Evolutionary conservation across 1,140 invertebrate genomes (phyloP).

Genomic region (Forficula auricularia): DNA sequence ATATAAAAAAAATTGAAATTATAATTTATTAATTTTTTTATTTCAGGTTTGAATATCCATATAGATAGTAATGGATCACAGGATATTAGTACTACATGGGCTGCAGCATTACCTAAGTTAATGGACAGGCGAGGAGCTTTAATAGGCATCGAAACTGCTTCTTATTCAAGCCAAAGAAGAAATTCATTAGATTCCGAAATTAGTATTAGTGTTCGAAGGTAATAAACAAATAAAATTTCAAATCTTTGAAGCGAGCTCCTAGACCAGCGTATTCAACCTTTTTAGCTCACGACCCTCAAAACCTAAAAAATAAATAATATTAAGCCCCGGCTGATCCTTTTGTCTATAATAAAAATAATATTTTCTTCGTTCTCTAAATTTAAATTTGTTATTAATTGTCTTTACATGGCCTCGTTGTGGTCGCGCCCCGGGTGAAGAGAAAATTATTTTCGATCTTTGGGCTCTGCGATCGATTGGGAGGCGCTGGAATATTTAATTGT

Average conservation of each 20-base stretch:
- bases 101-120: constrained; percentile 68
- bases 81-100: constrained; percentile 67
- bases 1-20: no score
- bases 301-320: no score
- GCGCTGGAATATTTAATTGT: no score
- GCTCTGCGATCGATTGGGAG: no score
- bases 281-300: no score
- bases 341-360: no score
- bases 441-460: no score
- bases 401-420: no score
- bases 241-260: background rate
- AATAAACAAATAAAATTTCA: background rate
- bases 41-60: constrained; percentile 55
- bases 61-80: constrained; percentile 58
- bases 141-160: constrained; percentile 33
- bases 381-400: background rate
- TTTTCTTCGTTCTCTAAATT: background rate
- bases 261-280: no score
- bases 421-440: no score
- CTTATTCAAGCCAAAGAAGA: constrained; percentile 38
- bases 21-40: no score
- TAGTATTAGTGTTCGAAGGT: constrained; percentile 33
- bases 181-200: constrained; percentile 60
- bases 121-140: constrained; percentile 64
- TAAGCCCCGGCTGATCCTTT: no score